phyloP scores from a whole-genome alignment of 92 coral and sea anemone genomes.

The Muricea muricata region DNA sequence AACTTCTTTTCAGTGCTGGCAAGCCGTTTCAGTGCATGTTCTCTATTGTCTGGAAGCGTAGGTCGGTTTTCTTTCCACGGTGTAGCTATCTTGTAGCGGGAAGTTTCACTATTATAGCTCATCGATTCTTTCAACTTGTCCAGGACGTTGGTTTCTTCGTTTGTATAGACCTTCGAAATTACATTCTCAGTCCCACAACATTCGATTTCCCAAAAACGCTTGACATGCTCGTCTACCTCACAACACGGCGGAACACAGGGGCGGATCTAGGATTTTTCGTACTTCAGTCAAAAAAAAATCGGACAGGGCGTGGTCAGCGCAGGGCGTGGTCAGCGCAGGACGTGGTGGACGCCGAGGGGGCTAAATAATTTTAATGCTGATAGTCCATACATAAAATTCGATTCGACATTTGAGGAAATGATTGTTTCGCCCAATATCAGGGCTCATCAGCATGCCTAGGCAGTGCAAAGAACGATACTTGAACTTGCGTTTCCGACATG shows the following conservation, averaged over 20 bases:
- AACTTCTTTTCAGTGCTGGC: conserved; percentile 46
- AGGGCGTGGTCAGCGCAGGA: too few relatives aligned
- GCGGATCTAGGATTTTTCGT: too few relatives aligned
- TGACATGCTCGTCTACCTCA: not conserved
- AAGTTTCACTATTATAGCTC: conserved; percentile 6
- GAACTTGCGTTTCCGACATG: too few relatives aligned
- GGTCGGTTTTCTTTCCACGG: conserved; percentile 64
- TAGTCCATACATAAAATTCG: too few relatives aligned
- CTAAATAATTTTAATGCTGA: too few relatives aligned
- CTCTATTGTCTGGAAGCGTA: conserved; percentile 12
- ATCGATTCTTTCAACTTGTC: conserved; percentile 8
- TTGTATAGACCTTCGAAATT: not conserved
- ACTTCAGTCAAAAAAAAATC: too few relatives aligned
- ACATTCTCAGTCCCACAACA: not conserved
- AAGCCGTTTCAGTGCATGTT: conserved; percentile 40
- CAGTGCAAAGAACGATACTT: too few relatives aligned
- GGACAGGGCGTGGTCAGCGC: too few relatives aligned
- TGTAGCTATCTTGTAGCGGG: conserved; percentile 45
- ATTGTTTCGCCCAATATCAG: too few relatives aligned
- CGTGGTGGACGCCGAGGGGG: too few relatives aligned
- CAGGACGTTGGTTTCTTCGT: not conserved
- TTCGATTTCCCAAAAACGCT: not conserved
- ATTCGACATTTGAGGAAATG: too few relatives aligned
- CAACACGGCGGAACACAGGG: not conserved
- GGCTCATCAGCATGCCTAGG: too few relatives aligned